Percentiles rank a stretch among this genome's conserved stretches.
Conservation (phyloP, 2,113 vertebrate genomes). For the Gymnogyps californianus region DNA sequence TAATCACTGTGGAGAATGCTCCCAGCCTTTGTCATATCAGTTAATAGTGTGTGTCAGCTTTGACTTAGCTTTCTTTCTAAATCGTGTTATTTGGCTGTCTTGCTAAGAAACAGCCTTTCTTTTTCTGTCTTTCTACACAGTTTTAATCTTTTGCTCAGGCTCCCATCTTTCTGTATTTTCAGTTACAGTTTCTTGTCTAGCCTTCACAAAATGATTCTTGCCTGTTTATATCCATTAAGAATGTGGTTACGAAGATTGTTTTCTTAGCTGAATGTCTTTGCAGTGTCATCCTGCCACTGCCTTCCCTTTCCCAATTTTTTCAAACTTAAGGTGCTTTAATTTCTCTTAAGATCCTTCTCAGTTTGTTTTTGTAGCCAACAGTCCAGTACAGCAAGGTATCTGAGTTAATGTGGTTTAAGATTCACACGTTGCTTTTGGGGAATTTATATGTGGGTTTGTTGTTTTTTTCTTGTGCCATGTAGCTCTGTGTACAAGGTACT, state of each 20-base stretch:
- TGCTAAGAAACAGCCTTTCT: background rate
- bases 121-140: background rate
- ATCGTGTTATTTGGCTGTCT: background rate
- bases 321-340: background rate
- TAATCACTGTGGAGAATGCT: background rate
- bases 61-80: constrained; percentile 18
- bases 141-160: constrained; percentile 9
- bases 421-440: background rate
- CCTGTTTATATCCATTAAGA: background rate
- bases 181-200: background rate
- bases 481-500: background rate
- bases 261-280: background rate
- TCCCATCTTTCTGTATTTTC: background rate
- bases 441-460: background rate
- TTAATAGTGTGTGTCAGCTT: constrained; percentile 23
- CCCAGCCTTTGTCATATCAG: background rate
- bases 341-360: background rate
- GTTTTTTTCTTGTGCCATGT: background rate
- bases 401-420: background rate
- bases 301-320: background rate
- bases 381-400: background rate
- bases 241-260: background rate
- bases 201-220: background rate
- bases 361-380: background rate
- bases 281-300: background rate